Base-by-base conservation (phyloP, 1,140 invertebrate genomes). In the Lysiphlebus fabarum region DNA sequence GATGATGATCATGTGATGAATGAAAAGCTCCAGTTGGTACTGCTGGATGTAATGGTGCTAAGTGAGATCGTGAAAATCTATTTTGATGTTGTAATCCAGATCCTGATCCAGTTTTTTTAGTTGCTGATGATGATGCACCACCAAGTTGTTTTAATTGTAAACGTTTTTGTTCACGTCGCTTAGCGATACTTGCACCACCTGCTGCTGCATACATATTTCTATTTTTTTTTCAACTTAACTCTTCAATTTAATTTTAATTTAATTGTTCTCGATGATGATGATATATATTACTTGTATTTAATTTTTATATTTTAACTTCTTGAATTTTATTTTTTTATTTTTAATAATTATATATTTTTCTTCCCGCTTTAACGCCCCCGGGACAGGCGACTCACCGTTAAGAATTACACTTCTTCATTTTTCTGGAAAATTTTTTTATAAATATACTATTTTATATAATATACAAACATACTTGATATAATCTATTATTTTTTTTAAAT, bases 131-230 rank as follows among this genome's bases (percentile, higher is more conserved):
- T 2, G 58, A 43, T 45, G 65, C 63, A 53, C 62, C 65, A 47
- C 64, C 65, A 48, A 61, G 63, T 8, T 70, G 68, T 50, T 72
- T 73, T 33, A 70, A 62, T 61, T 76, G 75, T 44, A 75, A 65
- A 36, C 71, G 67, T 58, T 76, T 77, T 61, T 77, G 75, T 53
- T 77, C 75, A 56, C 75, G 72, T 59, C 75, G 65, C 40, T 69
- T 77, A 55, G 75, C 75, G 57, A 76, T 76, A 63, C 73, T 76
- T 12, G 75, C 74, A 62, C 74, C 75, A 64, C 75, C 75, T 45
- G 75, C 75, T 56, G 75, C 75, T 33, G 75, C 75, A 59, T 77
- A 77, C 75, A 77, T 77, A 65, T 64, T 67, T 70, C 53, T 56
- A 6, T 38, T 34, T n/a, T 42, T 53, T 36, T 12, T 33, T 43